Conservation (phyloP, 2,797 vertebrate species). For the Poeciliopsis gracilis region DNA sequence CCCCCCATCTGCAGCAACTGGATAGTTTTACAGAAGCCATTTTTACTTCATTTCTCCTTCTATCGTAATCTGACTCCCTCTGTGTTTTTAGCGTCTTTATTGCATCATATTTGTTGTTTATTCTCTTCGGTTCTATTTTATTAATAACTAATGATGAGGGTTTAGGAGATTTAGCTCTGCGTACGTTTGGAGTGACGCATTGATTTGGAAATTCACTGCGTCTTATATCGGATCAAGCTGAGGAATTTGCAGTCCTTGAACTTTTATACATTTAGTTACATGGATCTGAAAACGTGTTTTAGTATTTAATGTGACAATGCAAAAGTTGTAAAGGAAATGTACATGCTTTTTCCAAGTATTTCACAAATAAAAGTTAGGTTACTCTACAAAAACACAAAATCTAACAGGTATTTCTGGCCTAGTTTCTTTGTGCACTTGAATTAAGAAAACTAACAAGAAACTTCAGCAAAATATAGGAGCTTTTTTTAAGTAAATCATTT, state of each 20-base stretch:
- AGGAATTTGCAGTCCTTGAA: slow-evolving; percentile 16
- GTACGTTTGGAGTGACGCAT: slow-evolving; percentile 30
- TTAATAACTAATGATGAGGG: slow-evolving; percentile 32
- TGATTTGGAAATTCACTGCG: slow-evolving; percentile 4
- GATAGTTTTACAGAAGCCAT: slow-evolving; percentile 23
- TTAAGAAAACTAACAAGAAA: too few species aligned
- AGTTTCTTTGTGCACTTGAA: too few species aligned
- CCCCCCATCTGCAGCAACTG: slow-evolving; percentile 3
- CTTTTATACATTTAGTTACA: neutral
- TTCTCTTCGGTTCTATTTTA: slow-evolving; percentile 19
- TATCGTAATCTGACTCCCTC: slow-evolving; percentile 11
- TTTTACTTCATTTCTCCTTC: slow-evolving; percentile 8
- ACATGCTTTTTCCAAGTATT: neutral
- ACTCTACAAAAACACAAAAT: neutral
- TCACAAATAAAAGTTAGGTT: neutral
- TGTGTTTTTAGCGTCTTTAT: slow-evolving; percentile 8
- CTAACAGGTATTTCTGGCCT: too few species aligned
- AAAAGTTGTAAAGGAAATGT: neutral
- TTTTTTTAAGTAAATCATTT: too few species aligned
- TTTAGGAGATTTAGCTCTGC: slow-evolving; percentile 26
- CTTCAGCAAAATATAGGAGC: too few species aligned
- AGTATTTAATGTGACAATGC: neutral
- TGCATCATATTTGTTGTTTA: slow-evolving; percentile 25
- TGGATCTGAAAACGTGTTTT: neutral
- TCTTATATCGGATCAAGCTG: slow-evolving; percentile 9